Conservation (phyloP, 2,113 vertebrate genomes). For the Platysternon megacephalum region DNA sequence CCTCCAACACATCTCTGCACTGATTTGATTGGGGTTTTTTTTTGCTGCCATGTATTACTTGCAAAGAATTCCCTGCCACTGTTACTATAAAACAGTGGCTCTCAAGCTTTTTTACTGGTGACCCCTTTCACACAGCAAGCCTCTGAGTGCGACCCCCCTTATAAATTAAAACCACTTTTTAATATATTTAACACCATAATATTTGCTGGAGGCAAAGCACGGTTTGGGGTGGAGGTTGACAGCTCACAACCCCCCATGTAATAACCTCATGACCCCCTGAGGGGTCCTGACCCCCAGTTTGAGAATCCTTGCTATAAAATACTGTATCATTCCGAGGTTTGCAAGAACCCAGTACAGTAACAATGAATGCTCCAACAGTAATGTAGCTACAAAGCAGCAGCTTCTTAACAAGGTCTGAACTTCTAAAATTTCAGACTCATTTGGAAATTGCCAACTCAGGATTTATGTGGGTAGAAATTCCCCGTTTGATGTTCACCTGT, state of each 20-base stretch:
- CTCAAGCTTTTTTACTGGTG: too few relatives aligned
- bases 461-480: conserved; percentile 35
- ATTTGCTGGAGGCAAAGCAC: too few relatives aligned
- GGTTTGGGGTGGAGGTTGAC: too few relatives aligned
- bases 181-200: too few relatives aligned
- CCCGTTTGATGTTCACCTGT: conserved; percentile 32
- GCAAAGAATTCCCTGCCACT: background rate
- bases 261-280: too few relatives aligned
- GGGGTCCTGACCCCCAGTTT: too few relatives aligned
- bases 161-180: too few relatives aligned
- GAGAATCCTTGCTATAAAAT: background rate
- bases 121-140: too few relatives aligned
- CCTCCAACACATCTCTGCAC: background rate
- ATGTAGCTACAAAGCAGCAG: background rate
- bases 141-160: too few relatives aligned
- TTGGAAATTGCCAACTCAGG: conserved; percentile 33
- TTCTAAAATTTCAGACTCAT: background rate
- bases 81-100: background rate
- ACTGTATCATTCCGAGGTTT: background rate
- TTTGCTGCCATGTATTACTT: background rate
- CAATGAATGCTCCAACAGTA: background rate
- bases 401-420: background rate
- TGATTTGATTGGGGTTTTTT: background rate
- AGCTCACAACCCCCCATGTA: too few relatives aligned
- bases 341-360: background rate